Evolutionary conservation across 2,888 invertebrate species (phyloP).

Genomic region (Drosophila birchii): DNA sequence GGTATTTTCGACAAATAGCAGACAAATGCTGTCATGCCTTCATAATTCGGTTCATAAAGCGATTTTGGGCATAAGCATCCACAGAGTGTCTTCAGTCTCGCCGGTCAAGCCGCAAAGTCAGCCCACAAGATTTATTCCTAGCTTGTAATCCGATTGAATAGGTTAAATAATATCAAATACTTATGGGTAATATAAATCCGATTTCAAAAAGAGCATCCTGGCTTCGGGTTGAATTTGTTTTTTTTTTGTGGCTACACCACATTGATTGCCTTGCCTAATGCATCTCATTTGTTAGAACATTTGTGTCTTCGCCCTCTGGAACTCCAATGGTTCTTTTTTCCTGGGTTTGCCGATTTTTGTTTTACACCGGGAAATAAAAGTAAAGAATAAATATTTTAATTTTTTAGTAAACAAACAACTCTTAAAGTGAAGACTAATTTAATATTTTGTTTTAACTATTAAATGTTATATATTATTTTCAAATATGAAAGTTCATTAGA

Average conservation of each 20-base stretch:
- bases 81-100: background rate
- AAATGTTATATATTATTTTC: no score
- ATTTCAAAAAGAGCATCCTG: slow-evolving; percentile 17
- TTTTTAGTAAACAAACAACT: background rate
- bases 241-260: background rate
- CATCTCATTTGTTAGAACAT: slow-evolving; percentile 44
- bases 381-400: no score
- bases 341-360: background rate
- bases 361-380: background rate
- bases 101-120: slow-evolving; percentile 30
- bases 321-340: background rate
- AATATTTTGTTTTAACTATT: no score
- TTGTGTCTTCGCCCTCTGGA: slow-evolving; percentile 19
- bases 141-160: slow-evolving; percentile 1
- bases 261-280: slow-evolving; percentile 33
- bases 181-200: background rate
- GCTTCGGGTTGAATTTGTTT: background rate
- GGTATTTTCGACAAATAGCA: slow-evolving; percentile 25
- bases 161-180: slow-evolving; percentile 1
- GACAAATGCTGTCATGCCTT: slow-evolving; percentile 59
- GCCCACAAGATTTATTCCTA: slow-evolving; percentile 1
- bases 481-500: no score
- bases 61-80: slow-evolving; percentile 22
- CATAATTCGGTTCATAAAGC: slow-evolving; percentile 48
- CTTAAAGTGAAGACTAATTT: background rate